Conservation (phyloP, 2,888 invertebrate genomes). For the Mythimna lalbum region DNA sequence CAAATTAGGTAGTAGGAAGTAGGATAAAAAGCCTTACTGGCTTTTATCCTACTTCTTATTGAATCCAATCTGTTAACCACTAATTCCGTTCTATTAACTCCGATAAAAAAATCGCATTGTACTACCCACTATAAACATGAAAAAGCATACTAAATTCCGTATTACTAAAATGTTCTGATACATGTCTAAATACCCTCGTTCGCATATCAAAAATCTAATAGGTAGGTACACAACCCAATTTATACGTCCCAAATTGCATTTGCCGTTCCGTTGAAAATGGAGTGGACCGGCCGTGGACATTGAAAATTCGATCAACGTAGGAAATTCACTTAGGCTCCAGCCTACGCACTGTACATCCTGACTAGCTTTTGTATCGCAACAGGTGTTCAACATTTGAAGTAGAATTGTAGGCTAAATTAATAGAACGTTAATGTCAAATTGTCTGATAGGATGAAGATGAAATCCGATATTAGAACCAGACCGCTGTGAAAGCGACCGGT, state of each 20-base stretch:
- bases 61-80: not conserved
- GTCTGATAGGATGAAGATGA: not conserved
- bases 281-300: slow-evolving; percentile 25
- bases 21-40: too few relatives aligned
- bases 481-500: too few relatives aligned
- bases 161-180: not conserved
- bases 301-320: slow-evolving; percentile 51
- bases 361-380: slow-evolving; percentile 32
- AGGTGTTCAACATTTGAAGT: slow-evolving; percentile 33
- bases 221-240: slow-evolving; percentile 32
- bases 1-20: not conserved
- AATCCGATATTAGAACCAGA: not conserved
- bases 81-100: not conserved
- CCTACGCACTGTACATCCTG: slow-evolving; percentile 20
- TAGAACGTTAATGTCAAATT: not conserved
- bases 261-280: slow-evolving; percentile 18
- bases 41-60: not conserved
- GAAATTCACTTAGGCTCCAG: slow-evolving; percentile 43
- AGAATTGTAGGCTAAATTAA: not conserved
- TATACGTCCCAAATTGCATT: slow-evolving; percentile 33
- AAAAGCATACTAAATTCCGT: not conserved
- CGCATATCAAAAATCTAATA: slow-evolving; percentile 4
- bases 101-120: not conserved
- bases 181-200: not conserved
- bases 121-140: not conserved